Base-by-base conservation (phyloP, 2,113 vertebrate genomes). In the Oryzias curvinotus region DNA sequence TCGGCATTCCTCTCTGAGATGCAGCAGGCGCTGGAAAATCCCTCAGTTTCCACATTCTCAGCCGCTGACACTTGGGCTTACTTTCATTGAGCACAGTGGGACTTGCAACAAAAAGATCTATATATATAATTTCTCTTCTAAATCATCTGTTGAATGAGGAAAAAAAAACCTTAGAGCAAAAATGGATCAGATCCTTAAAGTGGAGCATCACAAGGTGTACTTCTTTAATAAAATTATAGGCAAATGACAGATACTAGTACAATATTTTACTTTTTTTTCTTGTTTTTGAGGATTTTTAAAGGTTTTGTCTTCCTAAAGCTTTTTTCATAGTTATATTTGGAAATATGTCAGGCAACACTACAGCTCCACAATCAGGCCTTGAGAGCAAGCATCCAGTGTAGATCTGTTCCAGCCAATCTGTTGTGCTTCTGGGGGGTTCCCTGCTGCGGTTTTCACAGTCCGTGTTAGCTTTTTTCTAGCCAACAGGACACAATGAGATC, bases 1-100 rank as follows among this genome's bases (percentile, higher is more conserved):
- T 70, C 21, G 44, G 71, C 28, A 52, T 78, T 88, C 74, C 80
- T 74, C 77, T 65, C 46, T 42, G 61, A 68, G 62, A 72, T 71
- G 62, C 60, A 81, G 65, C 50, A 66, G 57, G 57, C 57, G 30
- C 78, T 86, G 91, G 91, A 92, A 92, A 91, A 88, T 80, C 90
- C 90, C 91, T n/a, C 85, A 86, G 62, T 87, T 88, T 86, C 91
- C 86, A 73, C 66, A 49, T 62, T 75, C 65, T 52, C 62, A 64
- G 57, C 48, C 58, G 54, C 72, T 74, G 72, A 67, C 14, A 48
- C 66, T 53, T 48, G 70, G 63, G 63, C 71, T 48, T 3, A 56
- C 65, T 44, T 46, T 77, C 54, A 48, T 43, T 42, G 69, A 66
- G 53, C 65, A 71, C 62, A 71, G 41, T 61, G 56, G 17, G 5